Conservation (phyloP, 2,113 vertebrate species). For the Leptosomus discolor region DNA sequence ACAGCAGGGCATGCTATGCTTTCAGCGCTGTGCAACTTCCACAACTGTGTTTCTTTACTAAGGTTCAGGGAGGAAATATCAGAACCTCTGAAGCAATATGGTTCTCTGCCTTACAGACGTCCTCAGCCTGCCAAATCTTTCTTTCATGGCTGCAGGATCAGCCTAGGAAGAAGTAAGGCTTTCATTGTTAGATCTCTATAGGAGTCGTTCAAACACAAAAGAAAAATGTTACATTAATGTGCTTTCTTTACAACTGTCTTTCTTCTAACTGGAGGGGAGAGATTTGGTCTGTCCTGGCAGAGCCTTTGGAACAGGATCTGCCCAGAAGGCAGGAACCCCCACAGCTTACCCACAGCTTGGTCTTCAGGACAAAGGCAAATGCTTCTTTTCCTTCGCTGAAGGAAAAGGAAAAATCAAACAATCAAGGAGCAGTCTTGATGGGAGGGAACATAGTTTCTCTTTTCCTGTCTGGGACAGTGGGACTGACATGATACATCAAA, state of each 20-base stretch:
- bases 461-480: neutral
- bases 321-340: neutral
- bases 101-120: neutral
- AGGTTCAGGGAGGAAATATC: neutral
- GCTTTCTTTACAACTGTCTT: neutral
- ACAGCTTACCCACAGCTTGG: neutral
- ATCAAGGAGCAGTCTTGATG: neutral
- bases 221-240: neutral
- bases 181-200: neutral
- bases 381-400: neutral
- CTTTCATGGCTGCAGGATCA: neutral
- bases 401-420: neutral
- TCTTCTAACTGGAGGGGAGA: neutral
- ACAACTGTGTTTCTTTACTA: neutral
- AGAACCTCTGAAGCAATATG: neutral
- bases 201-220: neutral
- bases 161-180: neutral
- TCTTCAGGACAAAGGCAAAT: neutral
- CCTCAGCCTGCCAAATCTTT: neutral
- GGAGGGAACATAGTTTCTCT: neutral
- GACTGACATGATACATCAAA: neutral
- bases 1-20: slow-evolving; percentile 8
- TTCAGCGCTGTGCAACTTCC: neutral
- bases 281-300: neutral
- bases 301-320: neutral